Evolutionary conservation across 1,140 invertebrate species (phyloP), one percentile per base, ranked within the genome.

Genomic region (Mya arenaria): DNA sequence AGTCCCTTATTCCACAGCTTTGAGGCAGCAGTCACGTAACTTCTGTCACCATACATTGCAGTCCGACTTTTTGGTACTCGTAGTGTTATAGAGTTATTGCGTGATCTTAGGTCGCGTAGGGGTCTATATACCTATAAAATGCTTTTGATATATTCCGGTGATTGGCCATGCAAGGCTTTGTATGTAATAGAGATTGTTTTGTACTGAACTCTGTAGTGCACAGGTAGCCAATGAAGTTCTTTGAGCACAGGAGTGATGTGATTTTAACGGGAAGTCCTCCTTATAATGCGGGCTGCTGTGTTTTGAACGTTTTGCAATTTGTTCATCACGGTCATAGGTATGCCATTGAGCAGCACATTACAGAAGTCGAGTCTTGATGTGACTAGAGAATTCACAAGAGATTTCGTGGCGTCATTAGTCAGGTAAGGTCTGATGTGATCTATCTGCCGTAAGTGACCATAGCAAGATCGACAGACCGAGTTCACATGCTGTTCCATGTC

Each of bases 351-450:
- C 8, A 73, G 48, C 1, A 34, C n/a, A 58, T 73, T 73, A 36
- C 13, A 58, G 36, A 34, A 73, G 23, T 73, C 69, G 6, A 56
- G 32, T 37, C 69, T 19, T 3, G 52, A 73, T 41, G 52, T 58
- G n/a, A n/a, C n/a, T n/a, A n/a, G 13, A 3, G 30, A 28, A 32
- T 69, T 73, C 15, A 73, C 28, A 6, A 34, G 32, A 19, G 69
- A 5, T 73, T 73, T 73, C 6, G 55, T 69, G 4, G 66, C 37
- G 10, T 73, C 17, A 28, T 6, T 3, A 4, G 17, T 73, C 4
- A 73, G 52, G 52, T 56, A 36, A 30, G 56, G 28, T 30, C 69
- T 8, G 15, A 73, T 73, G n/a, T 58, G 69, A 5, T 55, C 32
- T 58, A 73, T 56, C 32, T 56, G 34, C 36, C 23, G 23, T 52